Evolutionary conservation across 2,113 vertebrate species (phyloP), one percentile per base, ranked within the genome.

Genomic region (Podiceps cristatus): DNA sequence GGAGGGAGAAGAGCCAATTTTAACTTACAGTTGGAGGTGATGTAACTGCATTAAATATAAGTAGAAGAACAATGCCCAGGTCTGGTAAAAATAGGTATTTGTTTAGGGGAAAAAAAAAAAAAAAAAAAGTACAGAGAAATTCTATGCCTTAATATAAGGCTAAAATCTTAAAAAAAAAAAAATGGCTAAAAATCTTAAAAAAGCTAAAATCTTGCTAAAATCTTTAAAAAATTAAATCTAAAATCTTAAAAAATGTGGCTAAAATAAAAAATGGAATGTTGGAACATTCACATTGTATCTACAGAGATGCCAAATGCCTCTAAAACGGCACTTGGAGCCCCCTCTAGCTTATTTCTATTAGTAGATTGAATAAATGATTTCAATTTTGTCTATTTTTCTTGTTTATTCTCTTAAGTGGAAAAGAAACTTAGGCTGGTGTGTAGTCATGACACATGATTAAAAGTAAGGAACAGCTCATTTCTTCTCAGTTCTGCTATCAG

Each of bases 381-480:
- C 47, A 10, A 7, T 79, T 74, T n/a, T 58, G 17, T 64, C 58
- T 33, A 20, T 62, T 37, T 37, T 37, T 37, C 40, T 85, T 4
- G 0, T 83, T 91, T 81, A 44, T 88, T 75, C 29, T 90, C 29
- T 68, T 49, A 10, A 86, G 60, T 56, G 45, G 53, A 59, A 42
- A 74, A 76, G 78, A 37, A 52, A 3, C 22, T 53, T 44, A 9
- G 18, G 18, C 14, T 45, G 42, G 5, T 27, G 22, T 17, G 13
- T 5, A 2, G 47, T 59, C 16, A 3, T 6, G 13, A 42, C 23
- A 45, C 6, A 24, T 72, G 27, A 59, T 25, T 62, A 29, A 13
- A 60, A 58, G 16, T 20, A 23, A 53, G 71, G 58, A 86, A 42
- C 0, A 0, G 64, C 35, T 63, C 0, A 0, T 56, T 76, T 88